Evolutionary conservation across 2,888 invertebrate species (phyloP), one percentile per base, ranked within the genome.

Genomic region (Morpho helenor): DNA sequence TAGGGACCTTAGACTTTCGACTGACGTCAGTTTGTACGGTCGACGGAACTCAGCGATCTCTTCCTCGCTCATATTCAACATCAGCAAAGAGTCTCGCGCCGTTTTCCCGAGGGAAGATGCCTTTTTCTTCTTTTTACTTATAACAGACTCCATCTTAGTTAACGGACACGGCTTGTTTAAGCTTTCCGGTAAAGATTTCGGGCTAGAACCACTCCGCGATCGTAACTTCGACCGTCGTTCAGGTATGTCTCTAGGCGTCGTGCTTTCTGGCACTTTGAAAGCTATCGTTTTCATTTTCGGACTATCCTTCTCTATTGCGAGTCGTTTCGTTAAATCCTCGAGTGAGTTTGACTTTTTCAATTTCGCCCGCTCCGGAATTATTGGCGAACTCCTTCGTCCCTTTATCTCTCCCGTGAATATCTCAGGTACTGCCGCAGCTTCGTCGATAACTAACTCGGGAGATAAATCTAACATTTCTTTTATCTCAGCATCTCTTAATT

Each of bases 11-110:
- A 91, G 61, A 66, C 90, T 90, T 53, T 91, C 91, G 0, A 89
- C 84, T 0, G 90, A 91, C 0, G 91, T 89, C 0, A 88, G 60
- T 64, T 88, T 87, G 50, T 89, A 87, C 0, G 89, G 87, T 0
- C 85, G 70, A 43, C 89, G 70, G 41, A 90, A 87, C 16, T 91
- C 90, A 0, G 86, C 84, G 2, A 90, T 87, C 9, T 91, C 91
- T 2, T 91, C 91, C 3, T 90, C 90, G 8, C 81, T 84, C 86
- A 90, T 88, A 62, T 91, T 91, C 7, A 91, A 62, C 0, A 91
- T 91, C 16, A 91, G 64, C 0, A 91, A 67, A 0, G 91, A 91
- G 64, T 91, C 91, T 42, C 82, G 74, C 7, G 91, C 91, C 67
- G 90, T 88, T 68, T 89, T 91, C 0, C 91, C 91, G 4, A 91